A percentile compares a stretch with the other conserved stretches of the same genome.
These are phyloP conservation scores for Phortica variegata DNA, from an alignment of 1,140 invertebrate species.

Conservation along the genomic window DNA sequence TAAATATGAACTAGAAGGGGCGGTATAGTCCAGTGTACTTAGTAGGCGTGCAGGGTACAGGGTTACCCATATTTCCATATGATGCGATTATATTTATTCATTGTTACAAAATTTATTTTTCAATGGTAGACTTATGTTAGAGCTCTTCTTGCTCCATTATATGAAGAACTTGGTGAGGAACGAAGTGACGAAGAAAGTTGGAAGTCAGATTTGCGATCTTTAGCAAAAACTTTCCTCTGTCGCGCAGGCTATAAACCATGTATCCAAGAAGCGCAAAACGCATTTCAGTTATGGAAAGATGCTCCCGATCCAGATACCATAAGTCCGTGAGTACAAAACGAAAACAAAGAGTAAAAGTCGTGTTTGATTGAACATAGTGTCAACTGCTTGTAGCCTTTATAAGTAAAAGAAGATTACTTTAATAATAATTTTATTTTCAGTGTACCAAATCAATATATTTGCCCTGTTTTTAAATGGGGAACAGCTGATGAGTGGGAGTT, in stretches of 20 bases:
- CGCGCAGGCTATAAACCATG: constrained; percentile 72
- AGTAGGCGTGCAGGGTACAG: no score
- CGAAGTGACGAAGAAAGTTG: constrained; percentile 62
- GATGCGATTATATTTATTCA: neutral
- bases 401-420: no score
- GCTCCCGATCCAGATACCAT: constrained; percentile 68
- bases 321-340: constrained; percentile 73
- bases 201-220: constrained; percentile 63
- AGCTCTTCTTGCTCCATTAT: constrained; percentile 65
- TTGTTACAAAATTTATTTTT: neutral
- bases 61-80: no score
- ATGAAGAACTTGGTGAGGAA: constrained; percentile 63
- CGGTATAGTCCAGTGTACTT: no score
- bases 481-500: constrained; percentile 76
- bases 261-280: constrained; percentile 66
- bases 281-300: constrained; percentile 69
- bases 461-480: constrained; percentile 77
- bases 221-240: constrained; percentile 70
- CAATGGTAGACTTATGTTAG: constrained; percentile 65
- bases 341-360: no score
- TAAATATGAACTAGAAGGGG: no score
- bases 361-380: no score
- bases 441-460: constrained; percentile 70
- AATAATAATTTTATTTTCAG: constrained; percentile 58
- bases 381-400: no score